Evolutionary conservation across 1,140 invertebrate species (phyloP).

Genomic region (Ceratina australensis): DNA sequence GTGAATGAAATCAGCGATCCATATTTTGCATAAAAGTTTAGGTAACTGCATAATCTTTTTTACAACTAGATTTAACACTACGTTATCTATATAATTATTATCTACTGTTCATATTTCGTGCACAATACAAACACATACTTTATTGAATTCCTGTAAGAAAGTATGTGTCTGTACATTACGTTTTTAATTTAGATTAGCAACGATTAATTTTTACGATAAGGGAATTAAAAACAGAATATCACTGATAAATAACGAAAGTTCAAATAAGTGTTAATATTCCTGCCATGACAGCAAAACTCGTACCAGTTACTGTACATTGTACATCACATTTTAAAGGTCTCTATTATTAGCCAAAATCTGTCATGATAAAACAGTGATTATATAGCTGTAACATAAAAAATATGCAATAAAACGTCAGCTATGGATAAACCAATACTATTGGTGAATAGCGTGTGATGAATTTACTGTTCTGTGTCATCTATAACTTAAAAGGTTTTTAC

Average conservation of each 20-base stretch:
- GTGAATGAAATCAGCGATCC: slow-evolving; percentile 11
- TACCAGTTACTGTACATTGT: slow-evolving; percentile 29
- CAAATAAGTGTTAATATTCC: slow-evolving; percentile 23
- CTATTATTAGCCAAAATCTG: slow-evolving; percentile 35
- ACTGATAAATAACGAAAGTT: slow-evolving; percentile 13
- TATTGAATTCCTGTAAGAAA: not conserved
- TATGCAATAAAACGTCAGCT: slow-evolving; percentile 45
- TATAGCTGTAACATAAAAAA: slow-evolving; percentile 19
- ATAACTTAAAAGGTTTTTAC: slow-evolving; percentile 33
- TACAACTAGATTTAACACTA: not conserved
- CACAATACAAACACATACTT: slow-evolving; percentile 19
- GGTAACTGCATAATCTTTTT: slow-evolving; percentile 9
- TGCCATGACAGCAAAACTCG: slow-evolving; percentile 45
- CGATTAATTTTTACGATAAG: slow-evolving; percentile 10
- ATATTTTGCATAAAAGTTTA: slow-evolving; percentile 12
- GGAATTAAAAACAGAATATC: slow-evolving; percentile 1
- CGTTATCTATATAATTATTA: slow-evolving; percentile 6
- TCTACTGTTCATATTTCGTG: not conserved
- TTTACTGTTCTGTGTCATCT: slow-evolving; percentile 49
- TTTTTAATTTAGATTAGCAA: slow-evolving; percentile 13
- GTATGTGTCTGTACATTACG: not conserved
- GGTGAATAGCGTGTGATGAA: slow-evolving; percentile 19
- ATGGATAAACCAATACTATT: slow-evolving; percentile 26
- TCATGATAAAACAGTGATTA: slow-evolving; percentile 22
- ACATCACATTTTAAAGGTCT: slow-evolving; percentile 13